Conservation (phyloP, 2,113 vertebrate species). For the Syrrhaptes paradoxus region DNA sequence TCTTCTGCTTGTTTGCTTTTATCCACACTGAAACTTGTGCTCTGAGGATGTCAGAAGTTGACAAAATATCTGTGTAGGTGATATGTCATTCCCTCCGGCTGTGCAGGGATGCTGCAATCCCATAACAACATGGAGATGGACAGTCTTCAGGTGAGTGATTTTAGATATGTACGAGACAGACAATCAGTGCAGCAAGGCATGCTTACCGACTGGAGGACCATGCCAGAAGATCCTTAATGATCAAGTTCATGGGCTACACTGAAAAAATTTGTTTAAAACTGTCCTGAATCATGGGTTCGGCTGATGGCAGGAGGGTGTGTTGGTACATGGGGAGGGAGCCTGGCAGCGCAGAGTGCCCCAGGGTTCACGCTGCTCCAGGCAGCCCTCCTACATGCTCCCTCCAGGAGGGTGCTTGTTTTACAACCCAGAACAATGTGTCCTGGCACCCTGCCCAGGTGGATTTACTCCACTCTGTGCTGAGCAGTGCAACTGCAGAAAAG, state of each 20-base stretch:
- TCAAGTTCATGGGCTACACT: neutral
- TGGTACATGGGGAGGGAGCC: accelerated
- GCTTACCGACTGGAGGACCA: neutral
- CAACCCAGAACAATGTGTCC: accelerated
- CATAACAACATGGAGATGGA: neutral
- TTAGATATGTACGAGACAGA: neutral
- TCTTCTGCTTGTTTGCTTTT: neutral
- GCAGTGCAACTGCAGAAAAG: neutral
- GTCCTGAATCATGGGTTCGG: neutral
- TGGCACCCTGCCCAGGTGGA: accelerated
- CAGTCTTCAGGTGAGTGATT: neutral
- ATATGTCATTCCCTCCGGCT: neutral
- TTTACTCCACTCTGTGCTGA: neutral
- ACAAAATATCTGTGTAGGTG: neutral
- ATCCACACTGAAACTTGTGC: neutral
- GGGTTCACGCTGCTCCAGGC: accelerated
- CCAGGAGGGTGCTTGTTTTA: neutral
- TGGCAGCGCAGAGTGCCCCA: neutral
- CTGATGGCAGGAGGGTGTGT: neutral
- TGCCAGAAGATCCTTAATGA: neutral
- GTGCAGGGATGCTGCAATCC: neutral
- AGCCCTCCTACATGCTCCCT: neutral
- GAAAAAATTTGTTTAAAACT: neutral
- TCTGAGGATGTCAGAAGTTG: neutral
- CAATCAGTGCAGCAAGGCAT: neutral